These are phyloP conservation scores for Nannospalax galili DNA, from an alignment of 2,113 vertebrate species.

Conservation along the genomic window DNA sequence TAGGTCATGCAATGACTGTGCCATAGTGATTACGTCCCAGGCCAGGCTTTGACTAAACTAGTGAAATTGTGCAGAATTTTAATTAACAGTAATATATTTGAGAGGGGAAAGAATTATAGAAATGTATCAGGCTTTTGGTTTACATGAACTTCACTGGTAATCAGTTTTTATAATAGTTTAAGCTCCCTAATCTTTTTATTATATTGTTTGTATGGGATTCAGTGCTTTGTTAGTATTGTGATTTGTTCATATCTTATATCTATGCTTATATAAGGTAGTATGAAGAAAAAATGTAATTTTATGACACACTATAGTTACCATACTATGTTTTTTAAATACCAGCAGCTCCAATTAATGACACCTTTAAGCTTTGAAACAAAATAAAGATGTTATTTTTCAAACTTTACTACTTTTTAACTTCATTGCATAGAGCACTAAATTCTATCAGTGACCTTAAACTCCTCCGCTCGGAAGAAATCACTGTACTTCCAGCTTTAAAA, in stretches of 20 bases:
- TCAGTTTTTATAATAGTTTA: not conserved
- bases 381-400: slow-evolving; percentile 28
- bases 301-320: not conserved
- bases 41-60: not conserved
- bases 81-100: not conserved
- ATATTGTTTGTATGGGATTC: not conserved
- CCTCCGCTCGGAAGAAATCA: not conserved
- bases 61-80: not conserved
- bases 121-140: not conserved
- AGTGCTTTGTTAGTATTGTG: not conserved
- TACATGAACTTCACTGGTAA: not conserved
- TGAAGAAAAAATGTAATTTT: slow-evolving; percentile 19
- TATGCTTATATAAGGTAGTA: not conserved
- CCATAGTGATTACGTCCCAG: not conserved
- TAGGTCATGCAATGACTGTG: not conserved
- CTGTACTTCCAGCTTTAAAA: slow-evolving; percentile 23
- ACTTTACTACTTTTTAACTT: not conserved
- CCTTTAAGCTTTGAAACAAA: slow-evolving; percentile 31
- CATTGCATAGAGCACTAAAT: slow-evolving; percentile 9
- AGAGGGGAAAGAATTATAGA: not conserved
- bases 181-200: not conserved
- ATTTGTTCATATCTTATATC: not conserved
- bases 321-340: not conserved
- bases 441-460: not conserved
- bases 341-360: not conserved